These are phyloP conservation scores for Entelurus aequoreus DNA, from an alignment of 2,113 vertebrate species.

Conservation along the genomic window DNA sequence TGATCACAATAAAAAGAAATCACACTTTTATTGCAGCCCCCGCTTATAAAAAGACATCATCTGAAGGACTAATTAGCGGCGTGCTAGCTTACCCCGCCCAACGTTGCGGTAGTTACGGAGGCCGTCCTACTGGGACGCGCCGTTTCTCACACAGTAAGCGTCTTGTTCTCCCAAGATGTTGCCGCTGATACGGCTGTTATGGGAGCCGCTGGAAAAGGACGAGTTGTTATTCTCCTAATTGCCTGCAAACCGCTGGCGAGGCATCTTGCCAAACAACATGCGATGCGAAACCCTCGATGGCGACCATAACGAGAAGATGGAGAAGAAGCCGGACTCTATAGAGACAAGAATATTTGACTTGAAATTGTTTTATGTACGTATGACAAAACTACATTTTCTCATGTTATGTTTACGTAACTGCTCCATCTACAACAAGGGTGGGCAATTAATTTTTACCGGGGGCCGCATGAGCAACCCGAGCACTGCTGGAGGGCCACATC, in stretches of 20 bases:
- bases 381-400: too few relatives aligned
- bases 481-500: too few relatives aligned
- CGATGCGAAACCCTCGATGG: not conserved
- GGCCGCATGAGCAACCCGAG: too few relatives aligned
- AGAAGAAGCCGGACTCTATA: not conserved
- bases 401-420: too few relatives aligned
- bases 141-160: conserved; percentile 10
- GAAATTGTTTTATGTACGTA: too few relatives aligned
- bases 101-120: conserved; percentile 51
- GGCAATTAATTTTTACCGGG: too few relatives aligned
- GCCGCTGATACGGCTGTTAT: conserved; percentile 3
- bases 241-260: conserved; percentile 2
- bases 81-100: conserved; percentile 43
- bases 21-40: conserved; percentile 50
- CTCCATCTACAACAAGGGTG: too few relatives aligned
- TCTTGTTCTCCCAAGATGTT: conserved; percentile 1
- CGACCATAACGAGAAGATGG: not conserved
- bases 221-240: conserved; percentile 9
- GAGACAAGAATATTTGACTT: too few relatives aligned
- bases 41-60: conserved; percentile 1
- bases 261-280: not conserved
- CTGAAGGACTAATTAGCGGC: conserved; percentile 53
- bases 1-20: conserved; percentile 43
- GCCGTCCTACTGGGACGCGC: conserved; percentile 46
- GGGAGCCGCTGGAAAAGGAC: conserved; percentile 1